phyloP scores from a whole-genome alignment of 2,113 vertebrate species.

The Parotia lawesii region DNA sequence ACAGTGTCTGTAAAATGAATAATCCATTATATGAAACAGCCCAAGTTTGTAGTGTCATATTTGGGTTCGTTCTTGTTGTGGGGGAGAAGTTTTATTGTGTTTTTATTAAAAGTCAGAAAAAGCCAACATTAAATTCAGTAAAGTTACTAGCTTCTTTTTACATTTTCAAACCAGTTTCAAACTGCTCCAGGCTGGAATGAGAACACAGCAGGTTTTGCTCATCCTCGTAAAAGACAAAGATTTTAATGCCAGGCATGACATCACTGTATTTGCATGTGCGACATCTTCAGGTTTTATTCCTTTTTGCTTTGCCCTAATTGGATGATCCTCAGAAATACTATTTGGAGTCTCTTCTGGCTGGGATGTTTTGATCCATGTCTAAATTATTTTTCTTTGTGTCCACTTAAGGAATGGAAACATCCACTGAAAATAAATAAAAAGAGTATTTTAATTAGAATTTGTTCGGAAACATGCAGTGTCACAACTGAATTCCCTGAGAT shows the following conservation, averaged over 20 bases:
- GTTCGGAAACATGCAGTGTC: neutral
- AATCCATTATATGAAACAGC: neutral
- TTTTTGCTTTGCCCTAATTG: neutral
- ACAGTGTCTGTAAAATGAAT: neutral
- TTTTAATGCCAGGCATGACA: slow-evolving; percentile 41
- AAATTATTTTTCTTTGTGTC: neutral
- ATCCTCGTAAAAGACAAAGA: neutral
- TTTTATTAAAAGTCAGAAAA: neutral
- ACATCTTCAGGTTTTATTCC: neutral
- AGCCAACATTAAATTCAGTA: neutral
- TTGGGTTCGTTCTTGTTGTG: neutral
- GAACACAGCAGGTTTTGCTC: slow-evolving; percentile 33
- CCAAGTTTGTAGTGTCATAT: accelerated
- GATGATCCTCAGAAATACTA: neutral
- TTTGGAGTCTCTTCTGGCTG: neutral
- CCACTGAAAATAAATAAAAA: neutral
- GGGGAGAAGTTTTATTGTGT: neutral
- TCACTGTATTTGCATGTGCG: slow-evolving; percentile 12
- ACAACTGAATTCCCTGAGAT: neutral
- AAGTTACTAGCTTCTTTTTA: neutral
- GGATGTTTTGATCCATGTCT: neutral
- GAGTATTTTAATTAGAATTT: neutral
- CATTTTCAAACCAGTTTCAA: neutral
- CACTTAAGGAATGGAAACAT: neutral
- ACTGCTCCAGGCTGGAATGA: neutral